phyloP scores from a whole-genome alignment of 1,140 invertebrate genomes.

The Coptotermes formosanus region DNA sequence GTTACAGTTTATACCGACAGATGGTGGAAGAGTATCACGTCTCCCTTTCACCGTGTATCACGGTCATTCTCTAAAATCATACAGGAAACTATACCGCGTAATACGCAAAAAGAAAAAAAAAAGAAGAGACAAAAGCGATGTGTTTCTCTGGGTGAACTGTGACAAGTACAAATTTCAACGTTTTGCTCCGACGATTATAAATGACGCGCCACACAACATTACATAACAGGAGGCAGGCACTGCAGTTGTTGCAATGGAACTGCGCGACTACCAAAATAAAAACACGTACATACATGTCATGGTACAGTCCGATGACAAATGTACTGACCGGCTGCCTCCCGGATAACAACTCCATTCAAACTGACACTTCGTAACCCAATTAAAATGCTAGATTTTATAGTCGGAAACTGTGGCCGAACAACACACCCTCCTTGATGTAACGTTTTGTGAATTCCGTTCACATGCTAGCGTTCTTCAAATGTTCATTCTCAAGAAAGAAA shows the following conservation, averaged over 20 bases:
- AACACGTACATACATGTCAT: background rate
- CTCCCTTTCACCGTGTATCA: background rate
- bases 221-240: background rate
- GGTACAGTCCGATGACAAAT: background rate
- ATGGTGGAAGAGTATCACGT: background rate
- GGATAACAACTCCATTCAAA: background rate
- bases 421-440: too few relatives aligned
- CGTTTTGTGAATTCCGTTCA: too few relatives aligned
- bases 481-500: too few relatives aligned
- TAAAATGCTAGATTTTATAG: background rate
- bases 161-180: constrained; percentile 25
- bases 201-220: background rate
- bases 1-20: background rate
- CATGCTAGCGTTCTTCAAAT: too few relatives aligned
- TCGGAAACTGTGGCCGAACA: too few relatives aligned
- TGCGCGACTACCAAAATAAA: background rate
- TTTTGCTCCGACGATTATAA: constrained; percentile 12
- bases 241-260: background rate
- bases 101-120: background rate
- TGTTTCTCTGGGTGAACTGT: constrained; percentile 2
- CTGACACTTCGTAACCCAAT: background rate
- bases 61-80: background rate
- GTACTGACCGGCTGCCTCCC: background rate
- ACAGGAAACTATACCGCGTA: background rate
- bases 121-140: background rate